Base-by-base conservation (phyloP, 2,888 invertebrate species). In the Pediacus dermestoides region DNA sequence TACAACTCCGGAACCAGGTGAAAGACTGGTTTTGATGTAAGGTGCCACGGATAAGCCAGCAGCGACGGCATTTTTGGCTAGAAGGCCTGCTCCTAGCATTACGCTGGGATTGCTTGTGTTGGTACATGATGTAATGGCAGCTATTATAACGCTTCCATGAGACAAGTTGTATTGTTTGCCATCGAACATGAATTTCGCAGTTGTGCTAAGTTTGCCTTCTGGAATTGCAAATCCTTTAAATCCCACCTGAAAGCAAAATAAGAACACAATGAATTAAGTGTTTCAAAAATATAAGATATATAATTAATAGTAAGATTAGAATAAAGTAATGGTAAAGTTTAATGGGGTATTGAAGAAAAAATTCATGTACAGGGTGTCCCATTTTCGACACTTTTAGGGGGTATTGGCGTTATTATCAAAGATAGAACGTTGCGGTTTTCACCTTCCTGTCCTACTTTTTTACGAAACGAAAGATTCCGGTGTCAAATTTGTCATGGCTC, bases 31-130 rank as follows among this genome's bases (percentile, higher is more conserved):
- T 74, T 99, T 99, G 54, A 99, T 88, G 70, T 92, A 97, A 0
- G 96, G 94, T 4, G 84, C 75, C 1, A 57, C 94, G 0, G 72
- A 77, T 0, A 99, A 75, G 0, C 97, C 97, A 15, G 85, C 85
- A 53, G 88, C 88, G 0, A 96, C 88, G 0, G 96, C 97, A 43
- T 93, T 95, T 73, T 89, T 90, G 0, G 96, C 96, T 34, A 97
- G 68, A 16, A 97, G 69, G 58, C 88, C 88, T 52, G 97, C 96
- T 21, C 94, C 96, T 10, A 97, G 74, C 96, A 97, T 97, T 3
- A 97, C 97, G 51, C 93, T 93, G 0, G 97, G 96, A 68, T 97
- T 97, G 56, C 90, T 91, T 0, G 97, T 97, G 66, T 99, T 99
- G 35, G 97, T 97, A 68, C 97, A 99, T 13, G 92, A 93, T 1